Conservation (phyloP, 2,888 invertebrate genomes). For the Amphipyra berbera region DNA sequence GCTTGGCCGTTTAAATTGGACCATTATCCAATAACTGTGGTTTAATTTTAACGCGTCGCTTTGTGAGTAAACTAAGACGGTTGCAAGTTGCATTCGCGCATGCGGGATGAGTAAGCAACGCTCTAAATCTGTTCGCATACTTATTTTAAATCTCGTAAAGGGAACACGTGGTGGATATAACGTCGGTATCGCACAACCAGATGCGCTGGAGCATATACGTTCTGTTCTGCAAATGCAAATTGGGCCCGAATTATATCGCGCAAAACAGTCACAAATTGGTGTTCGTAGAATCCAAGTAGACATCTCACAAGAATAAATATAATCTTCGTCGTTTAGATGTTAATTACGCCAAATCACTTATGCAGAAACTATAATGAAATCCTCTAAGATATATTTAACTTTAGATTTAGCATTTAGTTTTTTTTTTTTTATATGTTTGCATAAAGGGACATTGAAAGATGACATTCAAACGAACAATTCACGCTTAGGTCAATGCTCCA, state of each 20-base stretch:
- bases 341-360: too few relatives aligned
- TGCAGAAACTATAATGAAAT: too few relatives aligned
- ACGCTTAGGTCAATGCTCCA: slow-evolving; percentile 3
- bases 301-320: background rate
- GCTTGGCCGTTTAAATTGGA: slow-evolving; percentile 53
- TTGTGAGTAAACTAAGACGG: slow-evolving; percentile 70
- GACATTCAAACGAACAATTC: slow-evolving; percentile 1
- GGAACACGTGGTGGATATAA: slow-evolving; percentile 60
- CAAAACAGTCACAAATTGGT: background rate
- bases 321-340: background rate
- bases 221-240: background rate
- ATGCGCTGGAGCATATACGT: slow-evolving; percentile 24
- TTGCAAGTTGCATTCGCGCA: slow-evolving; percentile 70
- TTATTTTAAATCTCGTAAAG: slow-evolving; percentile 71
- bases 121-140: slow-evolving; percentile 67
- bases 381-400: background rate
- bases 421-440: too few relatives aligned
- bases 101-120: slow-evolving; percentile 76
- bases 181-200: slow-evolving; percentile 34
- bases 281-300: slow-evolving; percentile 1
- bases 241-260: too few relatives aligned
- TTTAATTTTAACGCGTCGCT: slow-evolving; percentile 75
- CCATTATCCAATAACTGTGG: slow-evolving; percentile 59
- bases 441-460: background rate
- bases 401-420: background rate